Evolutionary conservation across 2,888 invertebrate species (phyloP), one percentile per base, ranked within the genome.

Genomic region (Itoplectis maculator): DNA sequence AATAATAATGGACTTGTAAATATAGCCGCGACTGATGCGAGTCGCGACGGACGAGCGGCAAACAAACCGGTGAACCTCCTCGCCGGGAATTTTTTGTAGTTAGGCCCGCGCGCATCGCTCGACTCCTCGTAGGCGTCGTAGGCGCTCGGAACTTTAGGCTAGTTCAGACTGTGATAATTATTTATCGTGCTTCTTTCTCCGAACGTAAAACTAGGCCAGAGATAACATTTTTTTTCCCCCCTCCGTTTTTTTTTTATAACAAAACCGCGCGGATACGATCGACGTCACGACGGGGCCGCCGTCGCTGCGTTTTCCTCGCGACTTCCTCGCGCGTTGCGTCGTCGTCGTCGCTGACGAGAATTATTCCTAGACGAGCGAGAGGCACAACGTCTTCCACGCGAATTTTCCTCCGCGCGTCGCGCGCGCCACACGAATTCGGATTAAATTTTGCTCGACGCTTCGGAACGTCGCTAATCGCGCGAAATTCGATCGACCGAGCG

Each of bases 161-260:
- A 91, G 89, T 89, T 89, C 88, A 90, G 89, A 91, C 92, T 92
- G 92, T 92, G 92, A 92, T 92, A 92, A 91, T 90, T 89, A 89
- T 90, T 90, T 88, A 88, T 88, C 90, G 90, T 87, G 88, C 88
- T 90, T 87, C 84, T 85, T 86, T 85, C 85, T 85, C 74, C 83
- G 83, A 84, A 85, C 81, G 69, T 65, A 81, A 66, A 59, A 59
- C 72, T n/a, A 20, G 47, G 59, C 59, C 45, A 51, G 9, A 73
- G 61, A 54, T 15, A 75, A 69, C 9, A 54, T 47, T n/a, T n/a
- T n/a, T n/a, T n/a, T n/a, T n/a, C n/a, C n/a, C n/a, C n/a, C n/a
- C n/a, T n/a, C n/a, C n/a, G n/a, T n/a, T n/a, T n/a, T n/a, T n/a
- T n/a, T n/a, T n/a, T n/a, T n/a, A n/a, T n/a, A n/a, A n/a, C n/a